Conservation (phyloP, 2,797 vertebrate species). For the Ficedula albicollis region DNA sequence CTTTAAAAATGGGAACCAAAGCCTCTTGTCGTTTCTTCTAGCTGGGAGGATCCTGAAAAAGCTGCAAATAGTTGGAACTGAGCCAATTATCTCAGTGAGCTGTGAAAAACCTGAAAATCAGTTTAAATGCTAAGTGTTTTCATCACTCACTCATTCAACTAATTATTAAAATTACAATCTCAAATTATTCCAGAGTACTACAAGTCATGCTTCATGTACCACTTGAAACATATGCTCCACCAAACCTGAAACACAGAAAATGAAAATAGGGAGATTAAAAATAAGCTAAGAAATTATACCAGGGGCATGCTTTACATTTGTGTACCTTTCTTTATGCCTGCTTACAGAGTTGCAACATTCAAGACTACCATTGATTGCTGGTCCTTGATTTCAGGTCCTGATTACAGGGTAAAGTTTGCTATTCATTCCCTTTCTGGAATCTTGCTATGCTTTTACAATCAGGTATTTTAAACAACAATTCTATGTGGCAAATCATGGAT, state of each 20-base stretch:
- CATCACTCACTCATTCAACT: background rate
- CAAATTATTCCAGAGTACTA: background rate
- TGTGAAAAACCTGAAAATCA: background rate
- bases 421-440: background rate
- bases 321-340: background rate
- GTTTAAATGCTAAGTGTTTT: background rate
- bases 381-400: background rate
- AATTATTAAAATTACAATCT: conserved; percentile 9
- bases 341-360: background rate
- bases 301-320: background rate
- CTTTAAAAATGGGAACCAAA: background rate
- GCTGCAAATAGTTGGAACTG: background rate
- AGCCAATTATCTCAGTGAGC: background rate
- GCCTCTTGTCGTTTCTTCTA: background rate
- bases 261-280: background rate
- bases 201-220: background rate
- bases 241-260: background rate
- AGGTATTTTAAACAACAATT: background rate
- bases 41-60: background rate
- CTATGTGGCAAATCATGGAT: background rate
- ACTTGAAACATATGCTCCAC: background rate
- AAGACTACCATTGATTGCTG: background rate
- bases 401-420: background rate
- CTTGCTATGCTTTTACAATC: background rate
- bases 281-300: background rate